A percentile compares a stretch with the other conserved stretches of the same genome.
phyloP scores from a whole-genome alignment of 2,888 invertebrate species.

The Antheraea assamensis region DNA sequence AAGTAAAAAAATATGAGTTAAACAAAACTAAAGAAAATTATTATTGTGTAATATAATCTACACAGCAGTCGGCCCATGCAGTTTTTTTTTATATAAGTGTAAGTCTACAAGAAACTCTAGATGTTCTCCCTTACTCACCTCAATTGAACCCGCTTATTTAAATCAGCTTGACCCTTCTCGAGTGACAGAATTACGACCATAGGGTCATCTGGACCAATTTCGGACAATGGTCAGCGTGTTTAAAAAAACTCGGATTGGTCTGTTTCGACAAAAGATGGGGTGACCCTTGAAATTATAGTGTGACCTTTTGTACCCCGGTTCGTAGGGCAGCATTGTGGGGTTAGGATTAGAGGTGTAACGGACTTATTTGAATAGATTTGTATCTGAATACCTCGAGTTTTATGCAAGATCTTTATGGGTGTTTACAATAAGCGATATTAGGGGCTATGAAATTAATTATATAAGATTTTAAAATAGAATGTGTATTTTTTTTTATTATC shows the following conservation, averaged over 20 bases:
- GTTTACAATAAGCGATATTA: slow-evolving; percentile 29
- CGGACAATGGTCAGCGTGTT: slow-evolving; percentile 57
- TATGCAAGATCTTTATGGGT: slow-evolving; percentile 30
- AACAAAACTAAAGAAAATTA: too few species aligned
- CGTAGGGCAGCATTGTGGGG: slow-evolving; percentile 48
- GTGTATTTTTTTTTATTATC: not conserved
- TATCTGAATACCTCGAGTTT: slow-evolving; percentile 29
- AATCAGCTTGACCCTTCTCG: slow-evolving; percentile 60
- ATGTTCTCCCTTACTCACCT: slow-evolving; percentile 24
- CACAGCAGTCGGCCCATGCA: too few species aligned
- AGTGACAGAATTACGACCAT: slow-evolving; percentile 61
- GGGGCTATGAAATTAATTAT: not conserved
- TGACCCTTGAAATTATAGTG: slow-evolving; percentile 64
- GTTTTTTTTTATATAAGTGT: not conserved
- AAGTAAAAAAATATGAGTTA: too few species aligned
- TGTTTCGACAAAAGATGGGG: slow-evolving; percentile 49
- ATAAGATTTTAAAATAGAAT: not conserved
- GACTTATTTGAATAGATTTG: slow-evolving; percentile 38
- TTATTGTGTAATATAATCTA: not conserved
- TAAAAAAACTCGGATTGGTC: slow-evolving; percentile 70
- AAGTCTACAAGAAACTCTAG: slow-evolving; percentile 16
- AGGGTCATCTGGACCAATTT: slow-evolving; percentile 75
- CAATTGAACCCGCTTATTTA: slow-evolving; percentile 40
- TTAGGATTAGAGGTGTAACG: slow-evolving; percentile 63
- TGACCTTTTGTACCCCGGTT: slow-evolving; percentile 53